Conservation (phyloP, 2,797 vertebrate genomes). For the Sebastes jordani region DNA sequence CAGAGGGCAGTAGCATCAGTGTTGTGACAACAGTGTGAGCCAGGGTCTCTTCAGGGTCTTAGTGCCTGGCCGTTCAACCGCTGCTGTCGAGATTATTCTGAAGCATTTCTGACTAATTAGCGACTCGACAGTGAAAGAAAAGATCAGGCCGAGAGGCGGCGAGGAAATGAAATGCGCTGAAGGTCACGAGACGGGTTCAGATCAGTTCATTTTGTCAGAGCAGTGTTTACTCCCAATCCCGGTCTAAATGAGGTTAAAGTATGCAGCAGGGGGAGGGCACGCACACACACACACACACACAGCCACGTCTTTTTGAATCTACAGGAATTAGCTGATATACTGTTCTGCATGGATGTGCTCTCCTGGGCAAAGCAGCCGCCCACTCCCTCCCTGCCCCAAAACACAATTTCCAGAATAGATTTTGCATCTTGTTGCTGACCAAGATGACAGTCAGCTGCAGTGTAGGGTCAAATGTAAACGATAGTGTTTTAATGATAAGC, state of each 20-base stretch:
- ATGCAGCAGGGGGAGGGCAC: constrained; percentile 20
- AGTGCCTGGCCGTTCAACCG: constrained; percentile 27
- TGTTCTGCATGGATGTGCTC: constrained; percentile 10
- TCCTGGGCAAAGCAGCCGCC: constrained; percentile 21
- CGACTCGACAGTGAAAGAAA: constrained; percentile 24
- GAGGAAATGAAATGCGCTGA: constrained; percentile 19
- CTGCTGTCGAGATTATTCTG: constrained; percentile 21
- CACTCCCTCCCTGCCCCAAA: constrained; percentile 26
- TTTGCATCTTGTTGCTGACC: constrained; percentile 16
- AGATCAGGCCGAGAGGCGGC: constrained; percentile 9
- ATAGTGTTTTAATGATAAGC: background rate
- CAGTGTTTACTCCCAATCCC: constrained; percentile 2
- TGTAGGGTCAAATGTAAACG: background rate
- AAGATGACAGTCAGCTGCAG: constrained; percentile 6
- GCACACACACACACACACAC: background rate
- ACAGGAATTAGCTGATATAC: constrained; percentile 41
- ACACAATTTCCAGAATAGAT: constrained; percentile 16
- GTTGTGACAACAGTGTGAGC: constrained; percentile 64
- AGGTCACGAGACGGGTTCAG: constrained; percentile 26
- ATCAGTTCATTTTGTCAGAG: constrained; percentile 10
- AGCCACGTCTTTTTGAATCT: constrained; percentile 52
- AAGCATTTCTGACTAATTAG: constrained; percentile 44
- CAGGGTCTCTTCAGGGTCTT: constrained; percentile 65
- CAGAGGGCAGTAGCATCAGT: constrained; percentile 67
- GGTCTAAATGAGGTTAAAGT: constrained; percentile 49